Evolutionary conservation across 92 coral and sea anemone genomes (phyloP).

Genomic region (Epizoanthus rinbou): DNA sequence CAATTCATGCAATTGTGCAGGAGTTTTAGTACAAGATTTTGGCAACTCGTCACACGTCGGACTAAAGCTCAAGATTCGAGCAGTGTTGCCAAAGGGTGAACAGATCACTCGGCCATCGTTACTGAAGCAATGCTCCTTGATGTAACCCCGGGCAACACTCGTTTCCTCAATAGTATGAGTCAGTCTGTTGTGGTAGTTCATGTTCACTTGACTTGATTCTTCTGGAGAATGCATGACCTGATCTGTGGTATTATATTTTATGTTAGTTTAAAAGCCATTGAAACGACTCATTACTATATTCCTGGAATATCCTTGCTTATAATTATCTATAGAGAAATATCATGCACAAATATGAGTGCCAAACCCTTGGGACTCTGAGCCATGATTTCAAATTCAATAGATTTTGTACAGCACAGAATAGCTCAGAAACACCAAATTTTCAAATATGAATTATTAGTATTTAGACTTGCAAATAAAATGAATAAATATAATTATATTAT

Average conservation of each 20-base stretch:
- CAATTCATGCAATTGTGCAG: constrained; percentile 73
- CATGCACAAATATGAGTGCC: no score
- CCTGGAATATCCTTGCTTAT: no score
- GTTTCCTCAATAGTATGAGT: constrained; percentile 86
- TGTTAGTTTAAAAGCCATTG: no score
- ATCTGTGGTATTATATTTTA: not conserved
- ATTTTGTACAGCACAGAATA: no score
- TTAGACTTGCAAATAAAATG: no score
- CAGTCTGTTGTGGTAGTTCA: constrained; percentile 60
- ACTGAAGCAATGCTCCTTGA: constrained; percentile 92
- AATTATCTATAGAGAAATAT: no score
- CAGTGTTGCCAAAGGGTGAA: constrained; percentile 94
- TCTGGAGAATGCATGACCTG: constrained; percentile 3
- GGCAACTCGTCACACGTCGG: constrained; percentile 78
- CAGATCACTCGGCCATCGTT: constrained; percentile 88
- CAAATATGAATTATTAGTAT: no score
- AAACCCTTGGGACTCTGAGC: no score
- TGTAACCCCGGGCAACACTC: constrained; percentile 78
- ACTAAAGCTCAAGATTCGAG: constrained; percentile 77
- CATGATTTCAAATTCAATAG: no score
- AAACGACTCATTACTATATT: no score
- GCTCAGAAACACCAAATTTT: no score
- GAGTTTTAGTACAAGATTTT: constrained; percentile 52
- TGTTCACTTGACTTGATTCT: not conserved
- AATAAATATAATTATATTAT: no score